A percentile compares a stretch with the other conserved stretches of the same genome.
These are phyloP conservation scores for Distichodus sexfasciatus DNA, from an alignment of 2,797 vertebrate genomes.

Conservation along the genomic window DNA sequence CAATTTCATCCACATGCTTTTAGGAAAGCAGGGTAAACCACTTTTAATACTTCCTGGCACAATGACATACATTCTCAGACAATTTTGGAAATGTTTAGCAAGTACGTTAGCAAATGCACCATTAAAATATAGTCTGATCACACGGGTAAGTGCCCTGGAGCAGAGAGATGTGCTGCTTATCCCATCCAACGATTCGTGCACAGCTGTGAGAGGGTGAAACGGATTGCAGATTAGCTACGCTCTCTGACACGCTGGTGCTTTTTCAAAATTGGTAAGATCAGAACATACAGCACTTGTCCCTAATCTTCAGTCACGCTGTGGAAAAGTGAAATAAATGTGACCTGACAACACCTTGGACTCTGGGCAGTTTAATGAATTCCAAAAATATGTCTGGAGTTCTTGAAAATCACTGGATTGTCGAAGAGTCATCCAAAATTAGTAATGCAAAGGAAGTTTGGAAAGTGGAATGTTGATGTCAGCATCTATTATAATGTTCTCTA, in stretches of 20 bases:
- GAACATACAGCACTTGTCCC: background rate
- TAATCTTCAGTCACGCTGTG: background rate
- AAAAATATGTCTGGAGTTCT: background rate
- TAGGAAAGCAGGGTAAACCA: background rate
- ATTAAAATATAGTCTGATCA: background rate
- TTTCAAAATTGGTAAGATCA: background rate
- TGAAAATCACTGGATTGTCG: background rate
- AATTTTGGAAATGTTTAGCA: background rate
- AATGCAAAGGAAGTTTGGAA: background rate
- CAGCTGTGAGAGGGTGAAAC: slow-evolving; percentile 6
- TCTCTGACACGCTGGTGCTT: background rate
- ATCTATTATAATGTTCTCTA: no score
- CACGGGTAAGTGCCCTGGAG: background rate
- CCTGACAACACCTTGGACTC: background rate
- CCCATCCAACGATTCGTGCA: background rate
- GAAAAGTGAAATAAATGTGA: background rate
- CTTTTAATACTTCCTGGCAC: background rate
- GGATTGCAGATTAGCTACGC: slow-evolving; percentile 5
- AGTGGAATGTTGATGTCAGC: no score
- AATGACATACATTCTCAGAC: background rate
- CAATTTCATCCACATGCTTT: no score
- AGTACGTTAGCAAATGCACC: background rate
- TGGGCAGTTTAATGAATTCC: no score
- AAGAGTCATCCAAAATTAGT: background rate
- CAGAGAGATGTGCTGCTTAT: background rate